These are phyloP conservation scores for Epinephelus moara DNA, from an alignment of 2,113 vertebrate species.

Conservation along the genomic window DNA sequence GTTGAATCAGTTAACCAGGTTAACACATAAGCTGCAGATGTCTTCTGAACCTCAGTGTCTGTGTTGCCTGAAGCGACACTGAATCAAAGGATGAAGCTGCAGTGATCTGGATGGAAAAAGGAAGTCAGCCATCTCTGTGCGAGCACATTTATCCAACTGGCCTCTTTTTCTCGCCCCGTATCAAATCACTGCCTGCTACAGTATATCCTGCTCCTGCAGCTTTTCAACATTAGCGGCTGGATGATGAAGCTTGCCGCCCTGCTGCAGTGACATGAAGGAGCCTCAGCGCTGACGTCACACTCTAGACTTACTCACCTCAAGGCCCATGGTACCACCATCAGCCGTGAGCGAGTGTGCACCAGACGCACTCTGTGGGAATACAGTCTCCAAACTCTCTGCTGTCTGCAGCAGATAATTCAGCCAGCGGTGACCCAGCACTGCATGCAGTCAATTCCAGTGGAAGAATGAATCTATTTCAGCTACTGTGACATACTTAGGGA, in stretches of 20 bases:
- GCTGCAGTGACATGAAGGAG: constrained; percentile 45
- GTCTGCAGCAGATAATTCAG: constrained; percentile 44
- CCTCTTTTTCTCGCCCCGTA: constrained; percentile 24
- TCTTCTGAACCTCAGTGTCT: constrained; percentile 20
- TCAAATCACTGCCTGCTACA: constrained; percentile 3
- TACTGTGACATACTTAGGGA: constrained; percentile 34
- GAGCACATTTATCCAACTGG: constrained; percentile 30
- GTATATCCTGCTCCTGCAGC: constrained; percentile 1
- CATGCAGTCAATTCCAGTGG: neutral
- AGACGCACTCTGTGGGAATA: constrained; percentile 19
- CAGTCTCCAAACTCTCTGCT: neutral
- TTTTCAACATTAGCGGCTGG: constrained; percentile 2
- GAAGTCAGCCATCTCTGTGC: constrained; percentile 10
- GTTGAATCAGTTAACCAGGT: neutral
- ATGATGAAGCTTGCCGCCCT: constrained; percentile 38
- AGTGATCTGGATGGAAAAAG: constrained; percentile 19
- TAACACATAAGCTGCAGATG: constrained; percentile 13
- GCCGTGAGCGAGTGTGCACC: neutral
- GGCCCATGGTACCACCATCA: constrained; percentile 9
- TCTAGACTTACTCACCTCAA: constrained; percentile 45
- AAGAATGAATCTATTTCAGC: constrained; percentile 30
- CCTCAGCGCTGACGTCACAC: constrained; percentile 48
- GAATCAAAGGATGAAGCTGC: neutral
- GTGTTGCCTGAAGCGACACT: constrained; percentile 17
- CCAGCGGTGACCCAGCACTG: constrained; percentile 43